Base-by-base conservation (phyloP, 2,113 vertebrate genomes). In the Platysternon megacephalum region DNA sequence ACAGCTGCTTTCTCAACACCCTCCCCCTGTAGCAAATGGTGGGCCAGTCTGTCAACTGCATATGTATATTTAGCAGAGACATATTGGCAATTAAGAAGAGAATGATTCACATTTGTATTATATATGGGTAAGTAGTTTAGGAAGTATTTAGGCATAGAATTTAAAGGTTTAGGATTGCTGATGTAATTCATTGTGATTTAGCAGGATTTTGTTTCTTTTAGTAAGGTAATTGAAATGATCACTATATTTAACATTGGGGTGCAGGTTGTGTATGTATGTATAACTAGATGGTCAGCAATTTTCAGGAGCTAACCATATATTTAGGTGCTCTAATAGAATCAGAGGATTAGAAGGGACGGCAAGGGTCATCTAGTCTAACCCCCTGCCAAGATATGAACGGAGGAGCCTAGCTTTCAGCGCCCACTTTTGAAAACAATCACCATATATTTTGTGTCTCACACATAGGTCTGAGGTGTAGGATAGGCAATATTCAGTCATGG, bases 1-100 rank as follows among this genome's bases (percentile, higher is more conserved):
- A 96, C 97, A 98, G 98, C 97, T 98, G 97, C 92, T 95, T 96
- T 88, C 79, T 91, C 91, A 92, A 97, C 42, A 72, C 82, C 53
- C 90, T 88, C 7, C 68, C 28, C 61, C 79, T 93, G 82, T 74
- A 95, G 95, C 96, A 97, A 98, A 97, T 95, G 91, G 84, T 93
- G 89, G 89, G 83, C 78, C 84, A 96, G 90, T 89, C 79, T 98
- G 97, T 96, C 91, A 94, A 96, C 65, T 91, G 92, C 85, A 42
- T 90, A 72, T 94, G 55, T 87, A 68, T 90, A 85, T 92, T 96
- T 95, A 96, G 82, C 74, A 92, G 80, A 81, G 95, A 87, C 91
- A 96, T 95, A 96, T n/a, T 97, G 97, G 97, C 97, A 97, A 95
- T 98, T 98, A 98, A 96, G 81, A 78, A 93, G 85, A 96, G 94